phyloP scores from a whole-genome alignment of 2,888 invertebrate species.

The Allacma fusca region DNA sequence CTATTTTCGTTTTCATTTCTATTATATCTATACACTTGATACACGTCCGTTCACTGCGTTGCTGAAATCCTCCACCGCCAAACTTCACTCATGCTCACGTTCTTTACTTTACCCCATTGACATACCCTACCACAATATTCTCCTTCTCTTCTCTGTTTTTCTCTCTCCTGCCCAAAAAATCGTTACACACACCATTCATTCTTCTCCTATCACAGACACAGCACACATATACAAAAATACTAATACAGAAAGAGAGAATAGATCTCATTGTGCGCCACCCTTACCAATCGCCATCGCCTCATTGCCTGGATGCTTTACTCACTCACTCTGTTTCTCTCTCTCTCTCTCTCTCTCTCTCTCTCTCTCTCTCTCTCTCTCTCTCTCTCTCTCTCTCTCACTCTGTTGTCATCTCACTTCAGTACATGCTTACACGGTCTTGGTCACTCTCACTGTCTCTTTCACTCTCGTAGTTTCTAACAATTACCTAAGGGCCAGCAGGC shows the following conservation, averaged over 20 bases:
- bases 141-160: conserved; percentile 34
- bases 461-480: not conserved
- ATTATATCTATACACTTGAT: conserved; percentile 25
- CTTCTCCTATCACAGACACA: conserved; percentile 25
- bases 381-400: conserved; percentile 16
- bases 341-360: not conserved
- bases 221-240: conserved; percentile 26
- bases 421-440: not conserved
- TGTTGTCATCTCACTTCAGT: conserved; percentile 4
- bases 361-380: not conserved
- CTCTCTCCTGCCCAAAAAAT: conserved; percentile 35
- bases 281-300: conserved; percentile 21
- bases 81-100: conserved; percentile 31
- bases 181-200: conserved; percentile 38
- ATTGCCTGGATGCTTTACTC: not conserved
- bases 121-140: conserved; percentile 52
- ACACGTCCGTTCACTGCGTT: conserved; percentile 1
- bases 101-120: conserved; percentile 45
- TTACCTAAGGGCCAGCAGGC: conserved; percentile 37
- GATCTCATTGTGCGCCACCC: conserved; percentile 37
- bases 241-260: conserved; percentile 5
- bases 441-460: not conserved
- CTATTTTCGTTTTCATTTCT: conserved; percentile 21
- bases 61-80: conserved; percentile 27
- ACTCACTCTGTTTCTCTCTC: conserved; percentile 10